Base-by-base conservation (phyloP, 2,113 vertebrate genomes). In the Boulengeromyrus knoepffleri region DNA sequence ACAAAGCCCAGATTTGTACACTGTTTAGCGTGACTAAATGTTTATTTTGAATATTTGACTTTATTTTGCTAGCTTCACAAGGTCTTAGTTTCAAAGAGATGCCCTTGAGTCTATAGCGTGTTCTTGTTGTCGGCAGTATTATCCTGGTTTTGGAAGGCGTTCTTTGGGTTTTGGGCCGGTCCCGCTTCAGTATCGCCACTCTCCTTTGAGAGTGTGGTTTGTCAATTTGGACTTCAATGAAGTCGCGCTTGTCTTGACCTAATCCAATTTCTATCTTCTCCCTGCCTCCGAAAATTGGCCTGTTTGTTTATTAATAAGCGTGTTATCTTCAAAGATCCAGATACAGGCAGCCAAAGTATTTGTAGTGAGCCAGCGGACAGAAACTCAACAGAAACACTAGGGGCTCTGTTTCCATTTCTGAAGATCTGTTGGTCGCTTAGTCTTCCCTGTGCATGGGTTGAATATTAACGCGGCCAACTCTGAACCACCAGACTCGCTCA, bases 311-410 rank as follows among this genome's bases (percentile, higher is more conserved):
- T 96, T 96, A 96, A 95, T 95, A 95, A 94, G 94, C 88, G 66
- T 89, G 93, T 95, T 96, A 96, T 96, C 96, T 96, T 96, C 95
- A 96, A 96, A 96, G 94, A 96, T 96, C 95, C 96, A 96, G 96
- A 94, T 93, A 83, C 85, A 42, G 89, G 93, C 94, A 94, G 94
- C 92, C 89, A 80, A 90, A 95, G 95, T 94, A 92, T 94, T 93
- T 91, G 84, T 93, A 93, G 94, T 42, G 49, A 89, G 93, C 92
- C 91, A 91, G 91, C 94, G 93, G 94, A 95, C 91, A 93, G 91
- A 90, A 93, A 94, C 93, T 94, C 95, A 93, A 95, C 94, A 94
- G 93, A 92, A 94, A 94, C 95, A 94, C 93, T 93, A 90, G 94
- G 95, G 93, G 93, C 92, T 92, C 92, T 91, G 74, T 91, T 83